phyloP scores from a whole-genome alignment of 2,888 invertebrate genomes.

The Euproctis similis region DNA sequence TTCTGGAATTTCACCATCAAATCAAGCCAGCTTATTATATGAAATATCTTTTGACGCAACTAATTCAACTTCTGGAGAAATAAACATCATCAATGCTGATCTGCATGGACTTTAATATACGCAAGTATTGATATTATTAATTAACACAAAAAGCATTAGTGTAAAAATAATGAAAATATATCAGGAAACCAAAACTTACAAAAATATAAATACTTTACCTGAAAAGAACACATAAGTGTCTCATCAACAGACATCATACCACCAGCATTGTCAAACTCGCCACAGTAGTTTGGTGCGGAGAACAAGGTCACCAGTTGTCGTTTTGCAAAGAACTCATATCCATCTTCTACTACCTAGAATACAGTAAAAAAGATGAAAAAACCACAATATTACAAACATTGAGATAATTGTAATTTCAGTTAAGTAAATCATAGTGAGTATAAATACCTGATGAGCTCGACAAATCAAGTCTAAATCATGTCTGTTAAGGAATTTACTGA shows the following conservation, averaged over 20 bases:
- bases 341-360: constrained; percentile 94
- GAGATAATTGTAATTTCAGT: no score
- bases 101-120: constrained; percentile 2
- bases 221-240: constrained; percentile 99
- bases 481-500: constrained; percentile 95
- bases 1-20: constrained; percentile 1
- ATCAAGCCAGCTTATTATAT: constrained; percentile 1
- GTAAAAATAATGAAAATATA: constrained; percentile 1
- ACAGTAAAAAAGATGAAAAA: constrained; percentile 6
- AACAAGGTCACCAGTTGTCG: constrained; percentile 97
- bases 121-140: constrained; percentile 2
- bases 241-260: constrained; percentile 99
- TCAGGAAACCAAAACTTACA: neutral
- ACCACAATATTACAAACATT: neutral
- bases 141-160: constrained; percentile 2
- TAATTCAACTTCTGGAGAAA: constrained; percentile 1
- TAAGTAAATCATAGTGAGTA: no score
- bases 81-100: constrained; percentile 2
- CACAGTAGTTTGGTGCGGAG: constrained; percentile 98
- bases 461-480: constrained; percentile 98
- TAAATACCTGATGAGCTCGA: constrained; percentile 94
- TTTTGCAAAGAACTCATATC: constrained; percentile 99
- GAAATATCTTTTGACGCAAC: constrained; percentile 1
- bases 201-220: constrained; percentile 77
- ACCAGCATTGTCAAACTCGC: constrained; percentile 99